These are phyloP conservation scores for Diuraphis noxia DNA, from an alignment of 1,140 invertebrate species.

Conservation along the genomic window DNA sequence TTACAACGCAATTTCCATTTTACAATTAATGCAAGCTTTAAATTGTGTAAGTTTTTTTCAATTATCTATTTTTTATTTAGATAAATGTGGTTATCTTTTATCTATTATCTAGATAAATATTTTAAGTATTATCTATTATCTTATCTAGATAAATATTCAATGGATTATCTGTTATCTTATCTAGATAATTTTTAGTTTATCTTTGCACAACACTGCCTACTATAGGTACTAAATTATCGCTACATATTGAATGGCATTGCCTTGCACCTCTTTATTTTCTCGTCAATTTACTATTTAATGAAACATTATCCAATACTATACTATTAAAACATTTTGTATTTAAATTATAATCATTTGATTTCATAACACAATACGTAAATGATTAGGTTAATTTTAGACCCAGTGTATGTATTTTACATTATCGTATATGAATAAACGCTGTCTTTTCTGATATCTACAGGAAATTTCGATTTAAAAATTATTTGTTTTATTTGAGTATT, in stretches of 20 bases:
- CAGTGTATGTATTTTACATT: not conserved
- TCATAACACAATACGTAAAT: constrained; percentile 7
- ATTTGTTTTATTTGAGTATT: constrained; percentile 31
- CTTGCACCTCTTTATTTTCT: not conserved
- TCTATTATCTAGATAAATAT: too few relatives aligned
- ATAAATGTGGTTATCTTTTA: too few relatives aligned
- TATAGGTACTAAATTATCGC: not conserved
- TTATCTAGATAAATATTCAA: too few relatives aligned
- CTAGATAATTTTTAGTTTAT: too few relatives aligned
- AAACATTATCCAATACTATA: not conserved
- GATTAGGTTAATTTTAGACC: not conserved
- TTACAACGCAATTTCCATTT: too few relatives aligned
- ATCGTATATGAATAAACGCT: not conserved
- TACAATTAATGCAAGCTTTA: too few relatives aligned
- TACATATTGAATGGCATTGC: not conserved
- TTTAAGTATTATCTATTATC: too few relatives aligned
- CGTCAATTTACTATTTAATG: not conserved
- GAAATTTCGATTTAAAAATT: constrained; percentile 14
- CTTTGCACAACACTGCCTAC: too few relatives aligned
- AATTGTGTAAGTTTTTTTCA: too few relatives aligned
- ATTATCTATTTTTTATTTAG: too few relatives aligned
- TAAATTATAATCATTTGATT: constrained; percentile 21
- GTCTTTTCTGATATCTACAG: not conserved
- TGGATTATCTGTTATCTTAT: too few relatives aligned
- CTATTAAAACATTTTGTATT: not conserved